These are phyloP conservation scores for Eulemur rubriventer DNA, from an alignment of 2,797 vertebrate genomes.

Conservation along the genomic window DNA sequence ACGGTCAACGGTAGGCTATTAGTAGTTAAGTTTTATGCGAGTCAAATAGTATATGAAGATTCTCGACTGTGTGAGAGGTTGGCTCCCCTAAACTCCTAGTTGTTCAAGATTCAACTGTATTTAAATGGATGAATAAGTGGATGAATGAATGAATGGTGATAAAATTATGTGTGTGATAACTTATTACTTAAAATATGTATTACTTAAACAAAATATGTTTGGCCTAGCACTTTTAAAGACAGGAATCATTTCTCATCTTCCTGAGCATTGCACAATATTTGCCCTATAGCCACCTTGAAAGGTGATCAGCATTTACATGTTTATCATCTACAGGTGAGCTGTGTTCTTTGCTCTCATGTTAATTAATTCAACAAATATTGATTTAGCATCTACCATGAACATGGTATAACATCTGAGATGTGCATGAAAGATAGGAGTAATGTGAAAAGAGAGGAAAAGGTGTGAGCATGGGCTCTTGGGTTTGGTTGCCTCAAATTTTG, in stretches of 20 bases:
- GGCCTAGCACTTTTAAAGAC: background rate
- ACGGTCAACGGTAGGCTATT: background rate
- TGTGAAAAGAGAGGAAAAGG: background rate
- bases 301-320: background rate
- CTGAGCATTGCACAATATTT: background rate
- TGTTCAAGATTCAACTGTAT: background rate
- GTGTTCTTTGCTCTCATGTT: background rate
- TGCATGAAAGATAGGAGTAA: fast-evolving
- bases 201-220: background rate
- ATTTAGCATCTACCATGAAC: background rate
- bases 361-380: background rate
- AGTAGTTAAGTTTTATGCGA: background rate
- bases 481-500: background rate
- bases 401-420: background rate
- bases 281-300: background rate
- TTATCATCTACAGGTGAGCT: background rate
- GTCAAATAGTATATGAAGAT: background rate
- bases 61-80: background rate
- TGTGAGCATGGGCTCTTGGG: background rate
- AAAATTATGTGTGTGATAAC: background rate
- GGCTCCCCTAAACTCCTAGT: background rate
- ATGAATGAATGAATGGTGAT: background rate
- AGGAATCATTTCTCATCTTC: background rate
- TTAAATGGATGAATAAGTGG: background rate
- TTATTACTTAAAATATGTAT: background rate